Base-by-base conservation (phyloP, 2,797 vertebrate species). In the Sebastes oblongus region DNA sequence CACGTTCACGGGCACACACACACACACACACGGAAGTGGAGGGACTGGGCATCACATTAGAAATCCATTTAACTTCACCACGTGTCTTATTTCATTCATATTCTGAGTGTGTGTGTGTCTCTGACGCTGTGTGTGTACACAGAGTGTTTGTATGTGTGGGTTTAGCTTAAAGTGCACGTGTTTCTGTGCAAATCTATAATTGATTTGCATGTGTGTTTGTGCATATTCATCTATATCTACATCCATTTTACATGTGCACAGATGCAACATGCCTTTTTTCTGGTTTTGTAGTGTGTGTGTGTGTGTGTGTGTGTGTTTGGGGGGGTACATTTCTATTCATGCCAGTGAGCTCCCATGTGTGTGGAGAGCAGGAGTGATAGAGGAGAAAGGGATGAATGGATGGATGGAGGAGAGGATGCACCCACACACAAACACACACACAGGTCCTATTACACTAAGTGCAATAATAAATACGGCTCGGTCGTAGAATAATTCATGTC, bases 371-470 rank as follows among this genome's bases (percentile, higher is more conserved):
- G 68, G 25, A 30, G 25, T 13, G 54, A 56, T 8, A 2, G 66
- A 66, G 66, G n/a, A 69, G 32, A 72, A 66, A 34, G 6, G 58
- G 29, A 59, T 60, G 72, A 50, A 39, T 42, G 52, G 46, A 52
- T 52, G 18, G 16, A 52, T 8, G 71, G n/a, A 70, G 32, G 67
- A 61, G 29, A 6, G 58, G 30, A 59, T 60, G 72, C 50, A 50
- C 34, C 22, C 29, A 32, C 75, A 71, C 24, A 78, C 50, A 69
- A 30, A 60, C 61, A 52, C 54, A 56, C 54, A 42, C 54, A 56
- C 54, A 42, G 30, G 46, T 83, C 72, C 80, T 81, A 91, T 94
- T 93, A 93, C 91, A 92, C 85, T 92, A 93, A 95, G 91, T 92
- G 92, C 91, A 91, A 88, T 89, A 92, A 93, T 90, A 92, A 93